Evolutionary conservation across 1,140 invertebrate genomes (phyloP).

Genomic region (Sinella curviseta): DNA sequence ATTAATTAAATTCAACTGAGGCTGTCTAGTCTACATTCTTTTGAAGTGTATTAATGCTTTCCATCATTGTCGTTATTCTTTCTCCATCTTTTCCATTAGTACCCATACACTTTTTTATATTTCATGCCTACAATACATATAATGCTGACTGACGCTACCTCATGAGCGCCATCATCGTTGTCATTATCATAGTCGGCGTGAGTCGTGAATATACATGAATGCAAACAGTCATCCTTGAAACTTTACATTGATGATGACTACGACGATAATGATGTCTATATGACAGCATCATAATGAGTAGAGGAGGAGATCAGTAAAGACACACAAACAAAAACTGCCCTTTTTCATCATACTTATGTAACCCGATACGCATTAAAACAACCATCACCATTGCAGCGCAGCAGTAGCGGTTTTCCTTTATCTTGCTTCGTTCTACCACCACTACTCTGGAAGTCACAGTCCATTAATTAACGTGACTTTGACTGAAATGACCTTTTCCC

Average conservation of each 20-base stretch:
- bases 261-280: background rate
- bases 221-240: background rate
- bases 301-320: background rate
- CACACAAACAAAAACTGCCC: background rate
- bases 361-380: no score
- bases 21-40: no score
- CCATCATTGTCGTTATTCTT: background rate
- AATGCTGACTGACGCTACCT: background rate
- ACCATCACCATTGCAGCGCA: no score
- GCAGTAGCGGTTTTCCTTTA: no score
- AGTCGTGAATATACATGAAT: background rate
- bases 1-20: no score
- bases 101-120: no score
- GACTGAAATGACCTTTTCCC: background rate
- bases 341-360: no score
- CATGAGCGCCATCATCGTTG: background rate
- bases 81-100: no score
- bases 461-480: constrained; percentile 2
- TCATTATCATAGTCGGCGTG: background rate
- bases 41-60: background rate
- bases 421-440: no score
- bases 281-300: background rate
- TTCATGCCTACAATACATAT: no score
- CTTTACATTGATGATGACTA: background rate
- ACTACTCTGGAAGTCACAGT: background rate